Percentiles rank a stretch among this genome's conserved stretches.
Evolutionary conservation across 1,140 invertebrate species (phyloP).

Genomic region (Microplitis mediator): DNA sequence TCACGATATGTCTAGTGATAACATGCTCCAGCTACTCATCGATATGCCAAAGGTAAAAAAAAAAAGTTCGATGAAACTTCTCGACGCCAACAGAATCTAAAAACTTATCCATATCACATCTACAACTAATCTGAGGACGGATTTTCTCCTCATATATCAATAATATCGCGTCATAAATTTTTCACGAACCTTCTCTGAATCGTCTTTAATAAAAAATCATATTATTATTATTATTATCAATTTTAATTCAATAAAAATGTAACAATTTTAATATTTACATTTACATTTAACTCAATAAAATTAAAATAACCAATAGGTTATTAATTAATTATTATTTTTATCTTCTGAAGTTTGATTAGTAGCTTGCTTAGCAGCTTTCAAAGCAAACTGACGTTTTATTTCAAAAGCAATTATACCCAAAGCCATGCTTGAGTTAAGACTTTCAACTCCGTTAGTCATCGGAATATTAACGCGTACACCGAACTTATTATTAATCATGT

Average conservation of each 20-base stretch:
- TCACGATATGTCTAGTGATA: no score
- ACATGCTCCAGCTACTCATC: no score
- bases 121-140: no score
- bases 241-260: neutral
- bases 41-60: no score
- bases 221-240: no score
- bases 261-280: neutral
- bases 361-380: neutral
- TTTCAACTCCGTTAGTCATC: slow-evolving; percentile 77
- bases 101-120: no score
- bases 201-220: no score
- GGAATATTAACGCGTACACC: slow-evolving; percentile 79
- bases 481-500: slow-evolving; percentile 63
- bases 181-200: no score
- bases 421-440: slow-evolving; percentile 84
- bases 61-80: no score
- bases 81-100: no score
- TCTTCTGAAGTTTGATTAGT: neutral
- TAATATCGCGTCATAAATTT: no score
- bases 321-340: neutral
- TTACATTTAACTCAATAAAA: neutral
- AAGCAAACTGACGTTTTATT: slow-evolving; percentile 72
- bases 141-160: no score
- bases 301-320: neutral
- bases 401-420: slow-evolving; percentile 85